Evolutionary conservation across 2,888 invertebrate genomes (phyloP), one percentile per base, ranked within the genome.

Genomic region (Scelioninae gen. 1): DNA sequence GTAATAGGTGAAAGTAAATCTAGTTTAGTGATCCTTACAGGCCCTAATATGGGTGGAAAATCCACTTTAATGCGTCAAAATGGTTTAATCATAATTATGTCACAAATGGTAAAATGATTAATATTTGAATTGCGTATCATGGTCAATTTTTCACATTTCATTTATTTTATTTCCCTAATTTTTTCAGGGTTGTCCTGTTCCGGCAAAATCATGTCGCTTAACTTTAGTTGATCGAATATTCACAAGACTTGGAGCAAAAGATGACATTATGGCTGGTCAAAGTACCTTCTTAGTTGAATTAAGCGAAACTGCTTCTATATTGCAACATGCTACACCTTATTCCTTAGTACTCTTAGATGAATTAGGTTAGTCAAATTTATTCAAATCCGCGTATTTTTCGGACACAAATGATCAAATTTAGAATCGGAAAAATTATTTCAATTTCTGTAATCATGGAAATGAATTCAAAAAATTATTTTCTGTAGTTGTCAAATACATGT

Each of bases 1-100:
- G n/a, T 93, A 9, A 93, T 99, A 53, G 97, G 97, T 0, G 91
- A 90, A 0, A 93, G 93, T 0, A 4, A 29, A 9, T 93, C 94
- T 0, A 93, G 95, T 0, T 90, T 95, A 10, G 93, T 96, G 15
- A 93, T 97, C 55, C 93, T 87, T 13, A 87, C 87, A 13, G 99
- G 99, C 0, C 99, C 99, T 0, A 99, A 99, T 93, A 99, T 99
- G 99, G 99, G 99, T 62, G 99, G 99, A 85, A 99, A 99, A 93
- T 99, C 99, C 29, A 99, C 99, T 0, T 94, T 99, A 45, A 99
- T 99, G 99, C 93, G 99, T 62, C 98, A 99, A 93, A 95, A 97
- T 15, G 98, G 98, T 0, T 93, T 99, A 13, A 94, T 99, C 40
- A 94, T 95, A 0, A 95, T 99, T 16, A 95, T 99, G 94, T 97